phyloP scores from a whole-genome alignment of 2,113 vertebrate genomes.

The Trachemys scripta region DNA sequence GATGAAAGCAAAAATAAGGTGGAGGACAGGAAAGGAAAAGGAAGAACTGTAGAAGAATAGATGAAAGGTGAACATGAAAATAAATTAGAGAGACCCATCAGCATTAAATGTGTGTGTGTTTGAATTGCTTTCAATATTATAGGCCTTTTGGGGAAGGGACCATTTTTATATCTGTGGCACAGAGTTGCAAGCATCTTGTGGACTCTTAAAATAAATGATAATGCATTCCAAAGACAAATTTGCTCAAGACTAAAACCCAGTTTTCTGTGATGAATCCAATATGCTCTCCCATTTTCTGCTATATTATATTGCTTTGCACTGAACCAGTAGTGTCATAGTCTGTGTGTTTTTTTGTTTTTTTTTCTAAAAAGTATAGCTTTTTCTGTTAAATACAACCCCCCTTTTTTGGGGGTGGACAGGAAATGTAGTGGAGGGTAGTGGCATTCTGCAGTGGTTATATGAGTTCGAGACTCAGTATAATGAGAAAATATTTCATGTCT shows the following conservation, averaged over 20 bases:
- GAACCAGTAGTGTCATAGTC: background rate
- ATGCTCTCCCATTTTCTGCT: background rate
- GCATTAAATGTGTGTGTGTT: rapidly evolving
- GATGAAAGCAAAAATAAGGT: background rate
- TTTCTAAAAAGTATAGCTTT: background rate
- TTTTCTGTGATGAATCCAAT: background rate
- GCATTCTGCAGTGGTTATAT: background rate
- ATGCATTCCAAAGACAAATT: background rate
- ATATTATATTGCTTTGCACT: background rate
- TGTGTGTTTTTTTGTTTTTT: background rate
- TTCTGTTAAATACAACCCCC: background rate
- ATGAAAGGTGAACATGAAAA: background rate
- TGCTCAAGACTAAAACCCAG: background rate
- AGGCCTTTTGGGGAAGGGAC: background rate
- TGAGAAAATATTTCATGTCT: conserved; percentile 3
- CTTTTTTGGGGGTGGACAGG: background rate
- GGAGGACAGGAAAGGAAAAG: background rate
- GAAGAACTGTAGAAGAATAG: background rate
- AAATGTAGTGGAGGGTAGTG: background rate
- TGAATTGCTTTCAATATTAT: background rate
- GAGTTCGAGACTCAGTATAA: background rate
- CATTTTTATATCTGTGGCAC: background rate
- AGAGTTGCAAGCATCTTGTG: background rate
- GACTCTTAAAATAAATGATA: background rate
- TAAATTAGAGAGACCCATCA: background rate